These are phyloP conservation scores for Neocrepidodera transversa DNA, from an alignment of 2,888 invertebrate species.

Conservation along the genomic window DNA sequence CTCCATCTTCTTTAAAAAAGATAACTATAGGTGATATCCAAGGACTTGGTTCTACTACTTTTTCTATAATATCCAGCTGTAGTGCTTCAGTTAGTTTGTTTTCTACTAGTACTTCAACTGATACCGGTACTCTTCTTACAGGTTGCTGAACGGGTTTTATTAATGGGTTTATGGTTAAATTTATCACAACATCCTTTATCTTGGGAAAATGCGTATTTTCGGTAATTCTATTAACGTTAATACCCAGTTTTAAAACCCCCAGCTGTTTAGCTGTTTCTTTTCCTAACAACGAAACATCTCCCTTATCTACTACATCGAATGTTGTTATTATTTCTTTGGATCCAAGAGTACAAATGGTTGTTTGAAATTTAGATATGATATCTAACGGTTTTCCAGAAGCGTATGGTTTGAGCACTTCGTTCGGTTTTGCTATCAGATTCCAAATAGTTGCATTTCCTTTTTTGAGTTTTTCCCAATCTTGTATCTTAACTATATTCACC, in stretches of 20 bases:
- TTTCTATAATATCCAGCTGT: slow-evolving; percentile 50
- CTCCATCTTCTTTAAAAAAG: slow-evolving; percentile 41
- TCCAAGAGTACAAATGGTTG: slow-evolving; percentile 24
- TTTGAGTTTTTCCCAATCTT: slow-evolving; percentile 33
- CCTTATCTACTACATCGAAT: slow-evolving; percentile 38
- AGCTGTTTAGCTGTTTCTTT: slow-evolving; percentile 38
- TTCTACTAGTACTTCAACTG: slow-evolving; percentile 34
- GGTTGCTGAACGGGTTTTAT: slow-evolving; percentile 39
- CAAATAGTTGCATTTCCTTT: slow-evolving; percentile 24
- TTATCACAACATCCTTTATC: slow-evolving; percentile 36
- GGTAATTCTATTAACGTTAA: slow-evolving; percentile 24
- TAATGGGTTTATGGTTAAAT: slow-evolving; percentile 30
- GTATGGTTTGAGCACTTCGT: slow-evolving; percentile 30
- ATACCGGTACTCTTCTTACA: slow-evolving; percentile 33
- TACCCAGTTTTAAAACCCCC: slow-evolving; percentile 40
- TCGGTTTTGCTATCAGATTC: slow-evolving; percentile 18
- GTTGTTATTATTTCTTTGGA: slow-evolving; percentile 29
- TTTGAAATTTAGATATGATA: not conserved
- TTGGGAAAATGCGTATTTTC: slow-evolving; percentile 34
- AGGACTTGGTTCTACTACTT: slow-evolving; percentile 46
- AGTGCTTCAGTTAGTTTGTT: slow-evolving; percentile 38
- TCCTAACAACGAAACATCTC: slow-evolving; percentile 36
- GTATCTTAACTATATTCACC: slow-evolving; percentile 36
- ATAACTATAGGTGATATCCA: slow-evolving; percentile 53
- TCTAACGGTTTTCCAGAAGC: too few relatives aligned